Percentiles rank a stretch among this genome's conserved stretches.
Evolutionary conservation across 2,113 vertebrate genomes (phyloP).

Genomic region (Neolamprologus variostigma): DNA sequence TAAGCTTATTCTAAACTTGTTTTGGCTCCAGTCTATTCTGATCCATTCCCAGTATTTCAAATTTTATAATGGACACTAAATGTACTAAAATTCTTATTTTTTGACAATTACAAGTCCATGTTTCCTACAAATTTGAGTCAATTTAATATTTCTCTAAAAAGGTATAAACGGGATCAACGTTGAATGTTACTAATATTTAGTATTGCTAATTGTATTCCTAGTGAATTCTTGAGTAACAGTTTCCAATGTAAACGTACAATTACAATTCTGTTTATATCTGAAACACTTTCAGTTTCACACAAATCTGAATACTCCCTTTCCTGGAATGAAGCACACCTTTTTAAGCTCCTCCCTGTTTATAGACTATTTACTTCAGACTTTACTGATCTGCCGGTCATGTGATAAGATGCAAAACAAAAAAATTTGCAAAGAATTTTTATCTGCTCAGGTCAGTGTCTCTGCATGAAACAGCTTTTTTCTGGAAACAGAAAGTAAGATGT

Average conservation of each 20-base stretch:
- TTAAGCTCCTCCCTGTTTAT: fast-evolving
- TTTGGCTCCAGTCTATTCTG: neutral
- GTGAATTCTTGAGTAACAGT: fast-evolving
- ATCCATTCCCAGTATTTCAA: fast-evolving
- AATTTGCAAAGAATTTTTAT: fast-evolving
- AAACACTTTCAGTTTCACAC: fast-evolving
- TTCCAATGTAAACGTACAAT: fast-evolving
- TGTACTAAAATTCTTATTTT: neutral
- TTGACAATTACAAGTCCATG: fast-evolving
- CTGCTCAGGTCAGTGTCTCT: neutral
- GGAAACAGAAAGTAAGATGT: neutral
- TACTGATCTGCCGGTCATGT: neutral
- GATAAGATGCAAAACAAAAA: neutral
- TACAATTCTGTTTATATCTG: fast-evolving
- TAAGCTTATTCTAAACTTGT: neutral
- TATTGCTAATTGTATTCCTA: neutral
- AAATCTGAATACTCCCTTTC: fast-evolving
- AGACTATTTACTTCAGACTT: fast-evolving
- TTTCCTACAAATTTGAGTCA: fast-evolving
- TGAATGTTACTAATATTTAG: fast-evolving
- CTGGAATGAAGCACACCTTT: neutral
- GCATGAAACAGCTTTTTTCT: fast-evolving
- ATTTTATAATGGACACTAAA: fast-evolving
- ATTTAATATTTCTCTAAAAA: fast-evolving
- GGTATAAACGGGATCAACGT: fast-evolving